Conservation (phyloP, 2,113 vertebrate genomes). For the Rhea americana region DNA sequence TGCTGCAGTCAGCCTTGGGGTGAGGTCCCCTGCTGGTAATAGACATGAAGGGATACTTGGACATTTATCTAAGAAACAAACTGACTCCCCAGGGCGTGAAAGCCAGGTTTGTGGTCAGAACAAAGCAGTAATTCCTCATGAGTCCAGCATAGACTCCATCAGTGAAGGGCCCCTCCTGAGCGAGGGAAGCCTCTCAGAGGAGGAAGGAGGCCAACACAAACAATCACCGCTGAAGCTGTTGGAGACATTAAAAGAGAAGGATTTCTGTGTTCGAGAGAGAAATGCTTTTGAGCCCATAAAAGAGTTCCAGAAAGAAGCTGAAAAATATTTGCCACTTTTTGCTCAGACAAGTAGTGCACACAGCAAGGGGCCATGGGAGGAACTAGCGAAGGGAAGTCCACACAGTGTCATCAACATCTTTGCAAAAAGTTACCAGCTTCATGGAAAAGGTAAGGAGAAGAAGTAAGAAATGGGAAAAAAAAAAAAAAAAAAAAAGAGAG, state of each 20-base stretch:
- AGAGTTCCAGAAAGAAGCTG: slow-evolving; percentile 90
- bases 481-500: no score
- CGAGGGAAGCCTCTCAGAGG: slow-evolving; percentile 87
- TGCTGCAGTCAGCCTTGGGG: slow-evolving; percentile 60
- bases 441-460: slow-evolving; percentile 82
- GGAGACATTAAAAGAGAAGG: slow-evolving; percentile 73
- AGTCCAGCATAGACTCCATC: slow-evolving; percentile 88
- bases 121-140: slow-evolving; percentile 46
- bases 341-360: slow-evolving; percentile 58
- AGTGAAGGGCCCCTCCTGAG: slow-evolving; percentile 91
- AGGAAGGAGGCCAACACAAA: slow-evolving; percentile 51
- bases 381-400: slow-evolving; percentile 91
- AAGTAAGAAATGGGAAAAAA: background rate
- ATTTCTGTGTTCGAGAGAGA: slow-evolving; percentile 76
- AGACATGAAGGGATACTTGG: slow-evolving; percentile 66
- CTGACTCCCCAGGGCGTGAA: slow-evolving; percentile 43
- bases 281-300: slow-evolving; percentile 79
- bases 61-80: slow-evolving; percentile 62
- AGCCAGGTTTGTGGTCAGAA: slow-evolving; percentile 28
- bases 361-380: slow-evolving; percentile 85
- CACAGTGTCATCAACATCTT: slow-evolving; percentile 97
- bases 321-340: slow-evolving; percentile 77
- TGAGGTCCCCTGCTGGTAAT: slow-evolving; percentile 57
- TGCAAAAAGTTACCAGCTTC: slow-evolving; percentile 85
- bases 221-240: slow-evolving; percentile 58